A percentile compares a stretch with the other conserved stretches of the same genome.
Conservation (phyloP, 2,797 vertebrate species). For the Taenioides sp. region DNA sequence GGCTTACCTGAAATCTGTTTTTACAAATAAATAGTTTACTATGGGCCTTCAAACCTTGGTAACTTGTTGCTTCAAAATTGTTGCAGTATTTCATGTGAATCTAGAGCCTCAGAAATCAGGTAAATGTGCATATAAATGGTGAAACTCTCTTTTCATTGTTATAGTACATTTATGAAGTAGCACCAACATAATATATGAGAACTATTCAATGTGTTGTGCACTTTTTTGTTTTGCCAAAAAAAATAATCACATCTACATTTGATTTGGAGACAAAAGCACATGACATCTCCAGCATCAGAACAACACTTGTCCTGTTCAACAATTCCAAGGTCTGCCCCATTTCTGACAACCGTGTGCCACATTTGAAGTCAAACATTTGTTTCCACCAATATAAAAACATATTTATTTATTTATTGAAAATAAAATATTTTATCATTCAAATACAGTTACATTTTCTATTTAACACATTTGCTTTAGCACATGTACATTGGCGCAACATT, state of each 20-base stretch:
- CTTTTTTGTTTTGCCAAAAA: constrained; percentile 58
- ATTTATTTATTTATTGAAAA: constrained; percentile 73
- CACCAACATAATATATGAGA: constrained; percentile 77
- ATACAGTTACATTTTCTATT: constrained; percentile 49
- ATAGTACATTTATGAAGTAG: constrained; percentile 53
- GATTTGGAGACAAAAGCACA: constrained; percentile 52
- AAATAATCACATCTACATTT: constrained; percentile 75
- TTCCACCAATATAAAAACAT: constrained; percentile 46
- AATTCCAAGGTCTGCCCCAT: constrained; percentile 62
- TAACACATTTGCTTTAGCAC: constrained; percentile 42
- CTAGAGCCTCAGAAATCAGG: constrained; percentile 28
- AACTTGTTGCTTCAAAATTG: constrained; percentile 40
- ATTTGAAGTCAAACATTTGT: constrained; percentile 29
- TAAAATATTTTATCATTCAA: constrained; percentile 60
- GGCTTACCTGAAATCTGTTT: constrained; percentile 28
- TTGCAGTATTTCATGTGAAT: constrained; percentile 26
- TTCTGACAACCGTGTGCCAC: constrained; percentile 63
- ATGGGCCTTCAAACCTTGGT: constrained; percentile 39
- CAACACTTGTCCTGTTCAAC: constrained; percentile 58
- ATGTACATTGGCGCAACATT: constrained; percentile 15
- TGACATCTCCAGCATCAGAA: constrained; percentile 62
- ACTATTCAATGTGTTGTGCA: constrained; percentile 70
- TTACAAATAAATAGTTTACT: constrained; percentile 5
- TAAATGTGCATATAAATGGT: constrained; percentile 33
- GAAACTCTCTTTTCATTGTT: constrained; percentile 46